phyloP scores from a whole-genome alignment of 2,888 invertebrate genomes.

The Lasius fuliginosus region DNA sequence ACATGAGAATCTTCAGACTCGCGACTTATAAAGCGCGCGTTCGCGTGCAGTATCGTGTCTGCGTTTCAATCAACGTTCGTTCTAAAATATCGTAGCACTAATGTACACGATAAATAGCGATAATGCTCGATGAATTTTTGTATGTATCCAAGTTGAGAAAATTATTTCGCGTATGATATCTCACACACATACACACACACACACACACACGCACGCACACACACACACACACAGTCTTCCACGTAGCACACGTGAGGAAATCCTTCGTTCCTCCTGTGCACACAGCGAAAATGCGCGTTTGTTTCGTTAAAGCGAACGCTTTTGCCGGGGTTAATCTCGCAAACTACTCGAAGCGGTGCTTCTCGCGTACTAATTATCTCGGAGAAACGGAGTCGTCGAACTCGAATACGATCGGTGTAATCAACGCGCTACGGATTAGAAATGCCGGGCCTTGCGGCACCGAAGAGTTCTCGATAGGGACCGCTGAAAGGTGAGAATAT shows the following conservation, averaged over 20 bases:
- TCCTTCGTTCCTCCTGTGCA: neutral
- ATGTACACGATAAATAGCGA: neutral
- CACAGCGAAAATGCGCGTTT: slow-evolving; percentile 30
- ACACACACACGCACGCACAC: no score
- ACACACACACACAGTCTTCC: neutral
- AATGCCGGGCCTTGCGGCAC: slow-evolving; percentile 22
- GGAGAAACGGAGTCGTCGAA: slow-evolving; percentile 38
- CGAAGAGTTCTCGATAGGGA: slow-evolving; percentile 39
- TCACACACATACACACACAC: no score
- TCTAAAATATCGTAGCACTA: no score
- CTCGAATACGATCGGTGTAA: slow-evolving; percentile 50
- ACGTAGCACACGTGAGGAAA: neutral
- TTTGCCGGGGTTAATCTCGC: slow-evolving; percentile 48
- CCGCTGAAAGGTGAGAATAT: slow-evolving; percentile 52
- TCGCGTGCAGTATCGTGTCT: neutral
- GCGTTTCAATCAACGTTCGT: slow-evolving; percentile 6
- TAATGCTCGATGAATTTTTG: neutral
- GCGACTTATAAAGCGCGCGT: slow-evolving; percentile 13
- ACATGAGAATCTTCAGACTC: slow-evolving; percentile 19
- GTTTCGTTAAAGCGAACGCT: slow-evolving; percentile 18
- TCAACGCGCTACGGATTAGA: slow-evolving; percentile 47
- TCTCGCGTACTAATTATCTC: slow-evolving; percentile 51
- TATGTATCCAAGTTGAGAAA: neutral
- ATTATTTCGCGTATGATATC: slow-evolving; percentile 1
- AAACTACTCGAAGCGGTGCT: slow-evolving; percentile 48